These are phyloP conservation scores for Strigamia maritima DNA, from an alignment of 2,888 invertebrate species.

Conservation along the genomic window DNA sequence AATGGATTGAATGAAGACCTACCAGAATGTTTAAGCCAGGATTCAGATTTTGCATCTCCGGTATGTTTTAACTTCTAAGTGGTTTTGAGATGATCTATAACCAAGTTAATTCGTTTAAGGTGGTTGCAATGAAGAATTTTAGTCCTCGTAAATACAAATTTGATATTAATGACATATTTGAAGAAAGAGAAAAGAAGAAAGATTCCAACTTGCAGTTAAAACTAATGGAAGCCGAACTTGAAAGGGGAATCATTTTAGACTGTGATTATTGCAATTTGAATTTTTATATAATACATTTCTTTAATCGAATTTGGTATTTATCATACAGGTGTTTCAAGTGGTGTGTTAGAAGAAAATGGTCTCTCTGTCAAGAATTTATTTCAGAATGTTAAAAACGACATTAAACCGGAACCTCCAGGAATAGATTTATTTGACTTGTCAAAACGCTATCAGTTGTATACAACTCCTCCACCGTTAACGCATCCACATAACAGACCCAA, in stretches of 20 bases:
- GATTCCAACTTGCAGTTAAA: neutral
- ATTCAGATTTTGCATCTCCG: neutral
- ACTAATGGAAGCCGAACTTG: neutral
- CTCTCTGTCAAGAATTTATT: neutral
- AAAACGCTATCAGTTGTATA: neutral
- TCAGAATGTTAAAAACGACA: neutral
- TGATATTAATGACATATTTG: neutral
- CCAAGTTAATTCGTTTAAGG: neutral
- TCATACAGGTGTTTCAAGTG: neutral
- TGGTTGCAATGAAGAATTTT: neutral
- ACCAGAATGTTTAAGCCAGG: neutral
- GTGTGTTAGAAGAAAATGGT: neutral
- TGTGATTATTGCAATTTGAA: neutral
- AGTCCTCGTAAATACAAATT: neutral
- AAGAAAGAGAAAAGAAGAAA: neutral
- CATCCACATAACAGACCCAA: neutral
- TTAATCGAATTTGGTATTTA: neutral
- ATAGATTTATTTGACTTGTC: neutral
- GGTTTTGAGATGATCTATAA: neutral
- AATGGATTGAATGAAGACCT: no score
- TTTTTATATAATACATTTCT: neutral
- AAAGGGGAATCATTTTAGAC: neutral
- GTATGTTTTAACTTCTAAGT: neutral
- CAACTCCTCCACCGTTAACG: neutral
- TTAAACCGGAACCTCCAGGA: neutral